phyloP scores from a whole-genome alignment of 1,140 invertebrate species.

The Hycleus phaleratus region DNA sequence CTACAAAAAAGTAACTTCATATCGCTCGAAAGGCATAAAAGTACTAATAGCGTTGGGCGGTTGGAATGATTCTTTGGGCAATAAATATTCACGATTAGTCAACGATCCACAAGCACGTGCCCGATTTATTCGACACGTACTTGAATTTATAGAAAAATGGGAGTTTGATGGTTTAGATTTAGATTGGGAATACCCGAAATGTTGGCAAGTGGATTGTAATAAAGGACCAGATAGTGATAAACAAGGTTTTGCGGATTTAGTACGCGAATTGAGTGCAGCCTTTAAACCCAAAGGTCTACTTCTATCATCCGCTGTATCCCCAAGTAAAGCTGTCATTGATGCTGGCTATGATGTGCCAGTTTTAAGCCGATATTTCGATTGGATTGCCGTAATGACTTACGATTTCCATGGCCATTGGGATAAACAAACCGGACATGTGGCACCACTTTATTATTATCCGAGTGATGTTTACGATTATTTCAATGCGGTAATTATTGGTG shows the following conservation, averaged over 20 bases:
- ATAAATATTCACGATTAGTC: slow-evolving; percentile 55
- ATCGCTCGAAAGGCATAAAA: slow-evolving; percentile 54
- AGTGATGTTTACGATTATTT: slow-evolving; percentile 67
- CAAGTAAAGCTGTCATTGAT: slow-evolving; percentile 72
- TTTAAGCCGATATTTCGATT: slow-evolving; percentile 67
- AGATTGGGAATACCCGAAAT: slow-evolving; percentile 67
- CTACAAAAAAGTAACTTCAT: slow-evolving; percentile 53
- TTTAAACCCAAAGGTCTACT: slow-evolving; percentile 64
- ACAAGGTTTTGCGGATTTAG: slow-evolving; percentile 59
- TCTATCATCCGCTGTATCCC: slow-evolving; percentile 76
- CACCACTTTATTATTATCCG: slow-evolving; percentile 67
- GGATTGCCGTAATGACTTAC: slow-evolving; percentile 86
- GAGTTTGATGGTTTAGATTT: slow-evolving; percentile 63
- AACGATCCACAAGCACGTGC: slow-evolving; percentile 47
- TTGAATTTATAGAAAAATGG: slow-evolving; percentile 56
- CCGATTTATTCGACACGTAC: slow-evolving; percentile 51
- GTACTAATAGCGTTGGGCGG: slow-evolving; percentile 64
- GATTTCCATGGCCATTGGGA: slow-evolving; percentile 88
- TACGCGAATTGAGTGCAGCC: slow-evolving; percentile 61
- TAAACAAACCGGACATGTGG: slow-evolving; percentile 77
- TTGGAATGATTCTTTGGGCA: slow-evolving; percentile 58
- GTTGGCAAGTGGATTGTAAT: slow-evolving; percentile 69
- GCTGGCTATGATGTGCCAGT: slow-evolving; percentile 69
- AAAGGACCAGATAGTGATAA: slow-evolving; percentile 71
- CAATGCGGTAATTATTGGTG: slow-evolving; percentile 54